Base-by-base conservation (phyloP, 2,113 vertebrate species). In the Cottus gobio region DNA sequence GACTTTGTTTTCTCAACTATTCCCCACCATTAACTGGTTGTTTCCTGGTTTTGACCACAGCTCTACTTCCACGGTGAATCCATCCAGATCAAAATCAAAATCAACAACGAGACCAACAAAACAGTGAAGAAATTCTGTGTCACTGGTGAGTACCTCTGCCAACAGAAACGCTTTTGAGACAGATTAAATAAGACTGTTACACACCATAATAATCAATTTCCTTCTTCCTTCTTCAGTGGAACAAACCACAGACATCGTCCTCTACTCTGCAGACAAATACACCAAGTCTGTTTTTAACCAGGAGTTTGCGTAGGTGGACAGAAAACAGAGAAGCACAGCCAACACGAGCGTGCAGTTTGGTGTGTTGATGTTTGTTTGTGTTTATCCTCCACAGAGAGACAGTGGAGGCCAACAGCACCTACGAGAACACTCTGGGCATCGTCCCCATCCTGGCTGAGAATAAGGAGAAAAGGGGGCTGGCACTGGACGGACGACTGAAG, bases 261-360 rank as follows among this genome's bases (percentile, higher is more conserved):
- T 98, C 72, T 98, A 97, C 78, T 97, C 96, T 0, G 95, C 97
- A 85, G 97, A 99, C 93, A 98, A 97, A 93, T 98, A 98, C 91
- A 87, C 93, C 0, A 99, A 98, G 91, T 54, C 56, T 4, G 94
- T 98, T 54, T 93, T 95, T 74, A 34, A 0, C 0, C 92, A 97
- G 71, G 97, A 99, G 85, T 96, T 98, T 65, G 90, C n/a, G 95
- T 99, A 88, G 87, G 96, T 88, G 60, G 5, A 68, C 37, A 22
- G 20, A 39, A 44, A 57, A 15, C 26, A 50, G 9, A 11, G 26
- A 28, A 46, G 10, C 39, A 12, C 39, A 12, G 34, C 34, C 1
- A 34, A 54, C 30, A 16, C 10, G 22, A 64, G 4, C 10, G 20
- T 3, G 5, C 18, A 16, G 11, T 24, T 22, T 11, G 15, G 1